Base-by-base conservation (phyloP, 1,140 invertebrate genomes). In the Leptinotarsa lineolata region DNA sequence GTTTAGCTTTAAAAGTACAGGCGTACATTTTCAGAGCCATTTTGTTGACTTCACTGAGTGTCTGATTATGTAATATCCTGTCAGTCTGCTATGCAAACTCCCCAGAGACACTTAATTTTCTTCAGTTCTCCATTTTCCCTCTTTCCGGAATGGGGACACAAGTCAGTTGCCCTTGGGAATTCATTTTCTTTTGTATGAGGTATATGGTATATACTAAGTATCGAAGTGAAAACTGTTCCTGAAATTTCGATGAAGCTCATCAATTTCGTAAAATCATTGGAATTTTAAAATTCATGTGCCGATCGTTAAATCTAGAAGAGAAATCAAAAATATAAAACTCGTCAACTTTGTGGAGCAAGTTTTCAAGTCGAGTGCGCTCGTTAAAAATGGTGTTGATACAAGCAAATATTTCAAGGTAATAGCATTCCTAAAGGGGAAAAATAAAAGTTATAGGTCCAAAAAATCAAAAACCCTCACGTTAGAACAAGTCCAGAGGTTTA, bases 41-140 rank as follows among this genome's bases (percentile, higher is more conserved):
- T 69, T 58, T 71, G 72, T 77, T 77, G 74, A 75, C 74, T 75
- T 60, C 74, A 67, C 39, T 70, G 69, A 46, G 74, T 75, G 74
- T 75, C 70, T 75, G 76, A 77, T 77, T 75, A 77, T 69, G 76
- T 75, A 75, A 75, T 73, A 75, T 69, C 68, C 68, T 58, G 48
- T 22, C 61, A 69, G 73, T 68, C 68, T 61, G 68, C 60, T 72
- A 73, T 75, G 64, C 71, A 75, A 71, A 73, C 72, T 68, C 76
- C 71, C 76, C 72, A 45, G 74, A 70, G 74, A 72, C 76, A 75
- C 76, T 77, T 77, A 77, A 77, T 77, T 77, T 77, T 77, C 76
- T 77, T 77, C 76, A 72, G 69, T 77, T 75, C 76, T 77, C 72
- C 76, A 75, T 77, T 77, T 77, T 77, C 76, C 69, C 65, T 67